Evolutionary conservation across 2,888 invertebrate species (phyloP).

Genomic region (Eupithecia tripunctaria): DNA sequence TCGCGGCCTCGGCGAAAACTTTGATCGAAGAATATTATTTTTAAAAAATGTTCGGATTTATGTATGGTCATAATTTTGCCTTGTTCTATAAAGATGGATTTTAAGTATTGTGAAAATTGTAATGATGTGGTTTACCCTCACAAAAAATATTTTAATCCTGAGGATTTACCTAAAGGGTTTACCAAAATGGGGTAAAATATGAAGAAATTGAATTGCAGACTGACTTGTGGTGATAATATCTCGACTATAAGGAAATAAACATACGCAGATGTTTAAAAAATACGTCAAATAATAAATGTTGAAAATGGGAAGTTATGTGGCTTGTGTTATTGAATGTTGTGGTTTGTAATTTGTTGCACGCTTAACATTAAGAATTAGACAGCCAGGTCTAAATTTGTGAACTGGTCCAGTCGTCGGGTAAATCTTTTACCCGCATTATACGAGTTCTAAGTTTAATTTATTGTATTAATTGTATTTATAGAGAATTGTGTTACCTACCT

Average conservation of each 20-base stretch:
- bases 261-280: neutral
- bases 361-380: neutral
- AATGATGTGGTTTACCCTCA: neutral
- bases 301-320: neutral
- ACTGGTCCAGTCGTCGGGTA: neutral
- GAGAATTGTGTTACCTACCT: neutral
- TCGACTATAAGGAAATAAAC: no score
- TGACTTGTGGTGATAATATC: neutral
- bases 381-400: neutral
- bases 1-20: no score
- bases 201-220: conserved; percentile 13
- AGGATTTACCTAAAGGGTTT: neutral
- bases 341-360: neutral
- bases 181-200: conserved; percentile 36
- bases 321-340: neutral
- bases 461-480: conserved; percentile 1
- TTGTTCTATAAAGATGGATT: neutral
- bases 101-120: neutral
- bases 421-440: neutral
- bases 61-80: neutral
- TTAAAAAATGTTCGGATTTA: no score
- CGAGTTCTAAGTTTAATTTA: neutral
- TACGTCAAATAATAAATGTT: neutral
- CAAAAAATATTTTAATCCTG: no score
- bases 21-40: no score